Evolutionary conservation across 2,797 vertebrate species (phyloP), one percentile per base, ranked within the genome.

Genomic region (Hipposideros larvatus): DNA sequence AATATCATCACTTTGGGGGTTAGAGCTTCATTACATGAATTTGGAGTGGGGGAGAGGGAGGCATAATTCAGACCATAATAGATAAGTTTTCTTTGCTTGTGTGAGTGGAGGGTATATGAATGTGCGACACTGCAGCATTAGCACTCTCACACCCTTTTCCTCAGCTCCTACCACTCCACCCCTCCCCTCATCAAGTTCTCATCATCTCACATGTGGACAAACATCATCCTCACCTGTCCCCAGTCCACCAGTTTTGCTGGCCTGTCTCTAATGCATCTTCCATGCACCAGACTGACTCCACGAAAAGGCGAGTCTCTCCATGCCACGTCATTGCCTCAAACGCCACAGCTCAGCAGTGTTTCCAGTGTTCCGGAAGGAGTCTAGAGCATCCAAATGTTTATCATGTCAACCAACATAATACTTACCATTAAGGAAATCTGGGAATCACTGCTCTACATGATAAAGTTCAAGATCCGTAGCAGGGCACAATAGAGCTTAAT

Each of bases 381-480:
- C n/a, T 84, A 24, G 41, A 10, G 19, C 41, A 68, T n/a, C 26
- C 63, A 55, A 34, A 73, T 55, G 46, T 78, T 79, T 37, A 37
- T 31, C 43, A 41, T 14, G 16, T 85, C 73, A 43, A 18, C 26
- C 55, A 85, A 24, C 14, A 28, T 28, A 7, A 53, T 22, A 8
- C 16, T 57, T 94, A 75, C 16, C 34, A 63, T 75, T 11, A 31
- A 43, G 57, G 68, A 91, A 41, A 31, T 61, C 26, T 77, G 79
- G 43, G 41, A 61, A 85, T 61, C 63, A 3, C 21, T 61, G n/a
- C 53, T 34, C 21, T 15, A 87, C 26, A 34, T 7, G 57, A 73
- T 91, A 86, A 57, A 59, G 15, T 89, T 87, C 66, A 87, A 95
- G 26, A 80, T 48, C n/a, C 37, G 68, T 43, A 41, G n/a, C n/a